Evolutionary conservation across 2,797 vertebrate species (phyloP).

Genomic region (Gadopsis bispinosus): DNA sequence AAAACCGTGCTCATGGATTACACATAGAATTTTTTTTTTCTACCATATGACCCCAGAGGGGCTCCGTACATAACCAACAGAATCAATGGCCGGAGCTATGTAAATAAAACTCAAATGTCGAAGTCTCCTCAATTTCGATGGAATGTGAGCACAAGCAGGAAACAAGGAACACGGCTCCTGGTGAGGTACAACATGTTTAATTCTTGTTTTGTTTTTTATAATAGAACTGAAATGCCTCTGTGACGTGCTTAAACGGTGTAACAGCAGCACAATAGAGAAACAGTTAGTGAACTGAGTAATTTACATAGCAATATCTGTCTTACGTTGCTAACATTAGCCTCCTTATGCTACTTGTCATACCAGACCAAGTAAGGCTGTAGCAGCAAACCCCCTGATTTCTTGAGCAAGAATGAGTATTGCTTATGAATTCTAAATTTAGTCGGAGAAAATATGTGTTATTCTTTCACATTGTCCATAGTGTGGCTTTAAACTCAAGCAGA

Average conservation of each 20-base stretch:
- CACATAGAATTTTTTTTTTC: too few species aligned
- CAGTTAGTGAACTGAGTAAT: background rate
- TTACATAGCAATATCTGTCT: background rate
- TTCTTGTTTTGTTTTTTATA: too few species aligned
- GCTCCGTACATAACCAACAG: background rate
- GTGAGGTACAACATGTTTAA: background rate
- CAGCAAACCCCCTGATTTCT: background rate
- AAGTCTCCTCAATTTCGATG: too few species aligned
- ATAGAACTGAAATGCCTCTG: background rate
- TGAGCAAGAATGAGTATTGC: background rate
- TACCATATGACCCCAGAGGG: too few species aligned
- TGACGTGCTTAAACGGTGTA: background rate
- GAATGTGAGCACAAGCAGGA: background rate
- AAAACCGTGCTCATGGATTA: too few species aligned
- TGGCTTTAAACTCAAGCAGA: background rate
- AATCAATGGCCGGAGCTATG: background rate
- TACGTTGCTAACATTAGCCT: background rate
- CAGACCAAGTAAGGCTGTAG: background rate
- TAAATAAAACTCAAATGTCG: too few species aligned
- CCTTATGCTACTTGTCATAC: background rate
- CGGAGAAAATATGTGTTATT: background rate
- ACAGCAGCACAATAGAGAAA: background rate
- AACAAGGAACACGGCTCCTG: background rate
- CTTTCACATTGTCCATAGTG: background rate
- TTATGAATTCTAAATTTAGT: background rate